These are phyloP conservation scores for Clanis bilineata DNA, from an alignment of 2,888 invertebrate species.

Conservation along the genomic window DNA sequence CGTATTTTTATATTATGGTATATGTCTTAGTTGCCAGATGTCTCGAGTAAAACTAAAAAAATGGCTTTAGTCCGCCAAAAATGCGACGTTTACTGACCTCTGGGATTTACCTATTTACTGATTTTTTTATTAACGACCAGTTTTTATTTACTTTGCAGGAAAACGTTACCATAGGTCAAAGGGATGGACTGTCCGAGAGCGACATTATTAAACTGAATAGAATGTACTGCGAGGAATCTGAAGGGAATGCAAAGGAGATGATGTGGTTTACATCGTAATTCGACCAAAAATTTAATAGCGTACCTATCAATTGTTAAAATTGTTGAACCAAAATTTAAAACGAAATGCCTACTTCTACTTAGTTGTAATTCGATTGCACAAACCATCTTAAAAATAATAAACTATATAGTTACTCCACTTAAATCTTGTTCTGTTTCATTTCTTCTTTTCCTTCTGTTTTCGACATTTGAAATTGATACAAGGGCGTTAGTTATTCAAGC, in stretches of 20 bases:
- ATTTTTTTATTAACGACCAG: not conserved
- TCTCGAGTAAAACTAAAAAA: too few species aligned
- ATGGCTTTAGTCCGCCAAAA: too few species aligned
- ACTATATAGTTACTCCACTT: not conserved
- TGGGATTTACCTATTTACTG: not conserved
- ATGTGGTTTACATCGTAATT: not conserved
- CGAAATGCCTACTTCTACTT: not conserved
- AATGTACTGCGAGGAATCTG: slow-evolving; percentile 63
- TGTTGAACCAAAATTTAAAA: too few species aligned
- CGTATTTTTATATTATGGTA: not conserved
- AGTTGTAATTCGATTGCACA: not conserved
- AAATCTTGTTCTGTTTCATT: not conserved
- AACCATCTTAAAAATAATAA: not conserved
- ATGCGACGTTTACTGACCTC: not conserved
- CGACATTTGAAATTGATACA: slow-evolving; percentile 24
- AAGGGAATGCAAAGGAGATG: not conserved
- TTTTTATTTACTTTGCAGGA: slow-evolving; percentile 50
- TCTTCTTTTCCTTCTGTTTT: slow-evolving; percentile 4
- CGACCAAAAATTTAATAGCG: not conserved
- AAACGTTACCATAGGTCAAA: slow-evolving; percentile 61
- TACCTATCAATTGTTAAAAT: too few species aligned
- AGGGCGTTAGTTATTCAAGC: slow-evolving; percentile 30
- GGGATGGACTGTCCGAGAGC: slow-evolving; percentile 63
- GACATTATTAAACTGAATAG: slow-evolving; percentile 65
- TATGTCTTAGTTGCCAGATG: not conserved